Evolutionary conservation across 2,888 invertebrate species (phyloP).

Genomic region (Cinara cedri): DNA sequence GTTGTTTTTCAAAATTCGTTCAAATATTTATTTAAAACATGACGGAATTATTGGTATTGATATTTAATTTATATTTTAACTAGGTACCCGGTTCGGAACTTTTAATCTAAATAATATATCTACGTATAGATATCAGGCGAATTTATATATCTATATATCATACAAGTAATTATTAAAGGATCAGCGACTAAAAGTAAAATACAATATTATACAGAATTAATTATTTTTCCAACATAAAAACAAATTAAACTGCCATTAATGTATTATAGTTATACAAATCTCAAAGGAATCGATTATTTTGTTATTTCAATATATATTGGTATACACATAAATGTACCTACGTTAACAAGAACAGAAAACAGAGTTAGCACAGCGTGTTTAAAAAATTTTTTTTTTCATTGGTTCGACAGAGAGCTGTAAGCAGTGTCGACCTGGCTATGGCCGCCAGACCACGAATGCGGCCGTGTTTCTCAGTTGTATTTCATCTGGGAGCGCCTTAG

Average conservation of each 20-base stretch:
- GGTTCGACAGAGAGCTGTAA: neutral
- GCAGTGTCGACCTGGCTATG: no score
- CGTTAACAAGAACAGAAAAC: neutral
- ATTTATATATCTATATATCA: neutral
- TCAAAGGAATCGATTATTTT: slow-evolving; percentile 34
- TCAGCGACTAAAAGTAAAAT: slow-evolving; percentile 6
- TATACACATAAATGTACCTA: no score
- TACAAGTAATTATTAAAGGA: slow-evolving; percentile 39
- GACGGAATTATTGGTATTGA: neutral
- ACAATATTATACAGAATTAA: slow-evolving; percentile 25
- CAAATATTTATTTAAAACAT: neutral
- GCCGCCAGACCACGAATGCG: no score
- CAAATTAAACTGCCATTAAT: slow-evolving; percentile 36
- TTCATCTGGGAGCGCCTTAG: no score
- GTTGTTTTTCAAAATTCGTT: neutral
- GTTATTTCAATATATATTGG: neutral
- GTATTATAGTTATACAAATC: slow-evolving; percentile 4
- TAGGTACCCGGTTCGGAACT: neutral
- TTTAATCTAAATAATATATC: slow-evolving; percentile 4
- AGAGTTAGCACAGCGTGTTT: neutral
- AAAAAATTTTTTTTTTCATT: neutral
- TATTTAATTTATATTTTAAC: slow-evolving; percentile 21
- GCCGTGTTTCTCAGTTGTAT: no score
- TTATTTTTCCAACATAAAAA: slow-evolving; percentile 35
- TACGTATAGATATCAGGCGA: no score